Evolutionary conservation across 2,888 invertebrate genomes (phyloP).

Genomic region (Mylabris sibirica): DNA sequence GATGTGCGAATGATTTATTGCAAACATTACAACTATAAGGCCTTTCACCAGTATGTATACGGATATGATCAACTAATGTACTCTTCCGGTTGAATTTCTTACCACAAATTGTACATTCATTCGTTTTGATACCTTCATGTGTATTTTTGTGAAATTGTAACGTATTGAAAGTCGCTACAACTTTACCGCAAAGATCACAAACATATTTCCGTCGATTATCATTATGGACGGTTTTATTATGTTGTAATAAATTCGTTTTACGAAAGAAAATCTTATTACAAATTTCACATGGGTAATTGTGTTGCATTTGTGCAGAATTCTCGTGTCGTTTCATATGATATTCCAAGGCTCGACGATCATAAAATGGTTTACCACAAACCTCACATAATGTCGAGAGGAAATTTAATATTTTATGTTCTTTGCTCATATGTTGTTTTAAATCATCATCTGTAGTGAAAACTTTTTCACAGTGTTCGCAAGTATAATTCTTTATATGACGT

Average conservation of each 20-base stretch:
- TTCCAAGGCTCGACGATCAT: background rate
- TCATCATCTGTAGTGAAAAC: background rate
- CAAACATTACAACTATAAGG: slow-evolving; percentile 50
- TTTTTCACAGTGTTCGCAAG: background rate
- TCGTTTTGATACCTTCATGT: slow-evolving; percentile 18
- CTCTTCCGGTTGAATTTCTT: slow-evolving; percentile 2
- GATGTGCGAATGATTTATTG: slow-evolving; percentile 44
- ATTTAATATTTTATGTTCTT: slow-evolving; percentile 5
- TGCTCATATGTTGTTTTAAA: background rate
- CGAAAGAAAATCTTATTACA: slow-evolving; percentile 1
- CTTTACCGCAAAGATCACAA: slow-evolving; percentile 23
- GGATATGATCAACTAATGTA: slow-evolving; percentile 28
- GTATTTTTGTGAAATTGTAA: slow-evolving; percentile 20
- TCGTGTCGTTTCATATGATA: background rate
- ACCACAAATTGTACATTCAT: slow-evolving; percentile 12
- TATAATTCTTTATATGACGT: background rate
- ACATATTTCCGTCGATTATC: slow-evolving; percentile 13
- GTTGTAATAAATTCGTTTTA: slow-evolving; percentile 25
- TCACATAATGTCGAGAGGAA: background rate
- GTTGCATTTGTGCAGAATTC: background rate
- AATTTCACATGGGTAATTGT: background rate
- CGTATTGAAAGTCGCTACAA: slow-evolving; percentile 16
- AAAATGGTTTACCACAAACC: slow-evolving; percentile 2
- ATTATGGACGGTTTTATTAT: slow-evolving; percentile 43
- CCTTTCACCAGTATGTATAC: slow-evolving; percentile 51